These are phyloP conservation scores for Drosophila meridionalis DNA, from an alignment of 2,888 invertebrate genomes.

Conservation along the genomic window DNA sequence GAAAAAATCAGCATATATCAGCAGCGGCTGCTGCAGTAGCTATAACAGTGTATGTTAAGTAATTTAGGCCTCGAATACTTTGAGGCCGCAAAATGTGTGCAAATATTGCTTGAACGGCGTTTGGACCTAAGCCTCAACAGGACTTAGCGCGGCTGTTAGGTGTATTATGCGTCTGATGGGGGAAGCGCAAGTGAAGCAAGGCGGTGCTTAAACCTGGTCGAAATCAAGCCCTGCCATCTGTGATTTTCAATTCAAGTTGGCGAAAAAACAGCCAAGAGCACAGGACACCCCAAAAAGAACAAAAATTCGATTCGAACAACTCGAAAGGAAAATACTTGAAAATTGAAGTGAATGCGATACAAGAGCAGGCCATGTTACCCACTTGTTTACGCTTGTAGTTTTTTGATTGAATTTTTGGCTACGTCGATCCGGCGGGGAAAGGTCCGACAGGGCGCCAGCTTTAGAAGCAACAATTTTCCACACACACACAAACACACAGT, in stretches of 20 bases:
- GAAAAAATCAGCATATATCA: constrained; percentile 46
- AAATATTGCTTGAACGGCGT: constrained; percentile 55
- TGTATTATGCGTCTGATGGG: constrained; percentile 44
- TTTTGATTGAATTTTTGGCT: constrained; percentile 65
- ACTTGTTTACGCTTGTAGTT: constrained; percentile 76
- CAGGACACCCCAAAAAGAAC: constrained; percentile 23
- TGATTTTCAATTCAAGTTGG: constrained; percentile 58
- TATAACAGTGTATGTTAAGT: constrained; percentile 35
- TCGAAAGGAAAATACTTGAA: constrained; percentile 60
- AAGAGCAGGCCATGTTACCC: constrained; percentile 60
- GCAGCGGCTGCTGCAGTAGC: constrained; percentile 20
- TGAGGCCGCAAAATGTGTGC: constrained; percentile 66
- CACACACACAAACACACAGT: constrained; percentile 34
- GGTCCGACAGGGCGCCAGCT: background rate
- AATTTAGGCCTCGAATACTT: constrained; percentile 61
- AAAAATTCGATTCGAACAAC: constrained; percentile 30
- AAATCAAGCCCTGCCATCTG: constrained; percentile 51
- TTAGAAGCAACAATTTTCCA: constrained; percentile 65
- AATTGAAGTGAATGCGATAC: constrained; percentile 56
- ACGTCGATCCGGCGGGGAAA: background rate
- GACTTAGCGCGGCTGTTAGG: constrained; percentile 68
- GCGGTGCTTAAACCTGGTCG: constrained; percentile 41
- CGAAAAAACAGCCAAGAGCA: constrained; percentile 36
- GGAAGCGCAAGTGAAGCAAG: background rate
- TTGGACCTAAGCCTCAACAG: constrained; percentile 40